Evolutionary conservation across 2,888 invertebrate species (phyloP).

Genomic region (Phaedon cochleariae): DNA sequence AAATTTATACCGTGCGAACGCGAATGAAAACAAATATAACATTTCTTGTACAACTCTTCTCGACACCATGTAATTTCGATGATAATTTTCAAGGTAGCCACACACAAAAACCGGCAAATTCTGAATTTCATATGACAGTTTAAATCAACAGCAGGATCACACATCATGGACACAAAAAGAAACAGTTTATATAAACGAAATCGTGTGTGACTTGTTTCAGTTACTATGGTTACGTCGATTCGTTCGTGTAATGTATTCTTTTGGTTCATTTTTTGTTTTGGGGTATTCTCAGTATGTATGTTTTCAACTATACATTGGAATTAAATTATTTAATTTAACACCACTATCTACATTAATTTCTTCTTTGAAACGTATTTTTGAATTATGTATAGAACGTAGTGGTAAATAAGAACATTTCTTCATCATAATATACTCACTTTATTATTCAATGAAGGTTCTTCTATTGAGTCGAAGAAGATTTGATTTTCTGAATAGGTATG

Average conservation of each 20-base stretch:
- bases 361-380: neutral
- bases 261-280: constrained; percentile 26
- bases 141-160: constrained; percentile 42
- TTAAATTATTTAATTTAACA: constrained; percentile 30
- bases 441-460: no score
- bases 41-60: constrained; percentile 54
- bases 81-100: constrained; percentile 50
- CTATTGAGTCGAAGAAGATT: no score
- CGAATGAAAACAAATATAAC: constrained; percentile 57
- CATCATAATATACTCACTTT: no score
- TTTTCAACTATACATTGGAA: constrained; percentile 23
- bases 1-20: constrained; percentile 59
- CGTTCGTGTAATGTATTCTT: constrained; percentile 28
- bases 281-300: constrained; percentile 20
- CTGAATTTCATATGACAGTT: constrained; percentile 50
- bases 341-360: constrained; percentile 26
- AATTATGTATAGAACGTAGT: constrained; percentile 11
- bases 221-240: constrained; percentile 19
- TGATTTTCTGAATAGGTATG: no score
- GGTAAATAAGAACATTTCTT: no score
- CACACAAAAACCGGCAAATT: constrained; percentile 47
- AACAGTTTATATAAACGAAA: constrained; percentile 25
- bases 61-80: constrained; percentile 55
- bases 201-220: constrained; percentile 28
- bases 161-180: constrained; percentile 39